Percentiles rank a stretch among this genome's conserved stretches.
Conservation (phyloP, 1,140 invertebrate species). For the Doryteuthis pealeii region DNA sequence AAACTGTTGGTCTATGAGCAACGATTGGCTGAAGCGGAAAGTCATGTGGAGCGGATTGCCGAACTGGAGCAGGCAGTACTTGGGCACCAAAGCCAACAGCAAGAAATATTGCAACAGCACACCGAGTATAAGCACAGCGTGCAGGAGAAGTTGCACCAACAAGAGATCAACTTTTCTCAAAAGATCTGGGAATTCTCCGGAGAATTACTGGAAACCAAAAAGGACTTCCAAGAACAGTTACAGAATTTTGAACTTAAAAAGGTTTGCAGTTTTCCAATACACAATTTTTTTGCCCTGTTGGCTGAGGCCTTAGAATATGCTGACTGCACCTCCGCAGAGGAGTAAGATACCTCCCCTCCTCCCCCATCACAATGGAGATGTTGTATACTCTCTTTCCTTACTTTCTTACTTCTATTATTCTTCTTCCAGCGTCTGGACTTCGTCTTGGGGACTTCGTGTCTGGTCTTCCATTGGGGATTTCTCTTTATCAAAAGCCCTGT, state of each 20-base stretch:
- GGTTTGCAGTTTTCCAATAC: too few relatives aligned
- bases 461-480: too few relatives aligned
- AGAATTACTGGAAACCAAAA: conserved; percentile 50
- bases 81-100: conserved; percentile 30
- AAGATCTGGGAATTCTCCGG: conserved; percentile 50
- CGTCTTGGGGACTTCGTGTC: too few relatives aligned
- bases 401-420: too few relatives aligned
- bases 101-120: conserved; percentile 40
- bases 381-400: too few relatives aligned
- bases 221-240: conserved; percentile 52
- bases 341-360: too few relatives aligned
- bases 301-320: too few relatives aligned
- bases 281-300: too few relatives aligned
- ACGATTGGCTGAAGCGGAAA: conserved; percentile 38
- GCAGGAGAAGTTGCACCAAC: conserved; percentile 40
- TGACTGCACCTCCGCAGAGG: too few relatives aligned
- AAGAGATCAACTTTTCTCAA: conserved; percentile 47
- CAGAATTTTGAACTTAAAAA: conserved; percentile 35
- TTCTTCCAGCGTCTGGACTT: too few relatives aligned
- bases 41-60: conserved; percentile 34
- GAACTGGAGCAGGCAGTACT: conserved; percentile 30
- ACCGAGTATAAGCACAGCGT: conserved; percentile 43
- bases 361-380: too few relatives aligned
- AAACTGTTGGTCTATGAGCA: conserved; percentile 49
- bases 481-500: too few relatives aligned